These are phyloP conservation scores for Ctenochaetus hawaiiensis DNA, from an alignment of 2,797 vertebrate species.

Conservation along the genomic window DNA sequence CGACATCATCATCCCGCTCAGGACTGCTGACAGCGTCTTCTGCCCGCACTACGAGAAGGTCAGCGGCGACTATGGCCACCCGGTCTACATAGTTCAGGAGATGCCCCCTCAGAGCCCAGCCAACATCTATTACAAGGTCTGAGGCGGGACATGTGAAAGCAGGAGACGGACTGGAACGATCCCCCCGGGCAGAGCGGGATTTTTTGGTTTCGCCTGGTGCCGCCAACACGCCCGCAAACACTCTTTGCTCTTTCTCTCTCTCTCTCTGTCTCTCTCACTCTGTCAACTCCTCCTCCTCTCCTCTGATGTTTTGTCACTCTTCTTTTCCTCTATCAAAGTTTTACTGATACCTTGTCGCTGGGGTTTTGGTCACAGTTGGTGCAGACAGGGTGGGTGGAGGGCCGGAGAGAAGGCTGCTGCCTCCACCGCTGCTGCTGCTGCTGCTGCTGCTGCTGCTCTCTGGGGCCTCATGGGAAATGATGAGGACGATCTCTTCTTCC, in stretches of 20 bases:
- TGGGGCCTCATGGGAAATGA: constrained; percentile 32
- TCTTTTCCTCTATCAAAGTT: constrained; percentile 59
- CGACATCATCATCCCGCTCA: constrained; percentile 99
- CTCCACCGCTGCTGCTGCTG: not conserved
- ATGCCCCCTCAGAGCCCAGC: constrained; percentile 99
- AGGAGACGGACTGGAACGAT: constrained; percentile 49
- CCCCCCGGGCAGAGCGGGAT: constrained; percentile 46
- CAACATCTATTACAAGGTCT: constrained; percentile 99
- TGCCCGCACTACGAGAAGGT: constrained; percentile 99
- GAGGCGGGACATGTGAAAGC: constrained; percentile 74
- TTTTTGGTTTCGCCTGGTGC: constrained; percentile 51
- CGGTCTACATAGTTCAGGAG: constrained; percentile 99
- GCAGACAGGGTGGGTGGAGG: constrained; percentile 12
- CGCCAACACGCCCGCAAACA: constrained; percentile 37
- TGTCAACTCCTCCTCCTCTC: constrained; percentile 63
- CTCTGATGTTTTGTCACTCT: constrained; percentile 64
- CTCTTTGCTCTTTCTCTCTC: constrained; percentile 45
- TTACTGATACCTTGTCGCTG: constrained; percentile 53
- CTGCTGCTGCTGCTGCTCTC: constrained; percentile 48
- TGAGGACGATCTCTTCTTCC: constrained; percentile 44
- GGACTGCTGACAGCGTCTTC: constrained; percentile 99
- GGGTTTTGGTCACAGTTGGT: constrained; percentile 27
- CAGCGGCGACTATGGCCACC: constrained; percentile 98
- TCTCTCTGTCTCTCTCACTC: constrained; percentile 52
- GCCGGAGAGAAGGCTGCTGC: constrained; percentile 34